Evolutionary conservation across 2,797 vertebrate genomes (phyloP).

Genomic region (Cebuella pygmaea): DNA sequence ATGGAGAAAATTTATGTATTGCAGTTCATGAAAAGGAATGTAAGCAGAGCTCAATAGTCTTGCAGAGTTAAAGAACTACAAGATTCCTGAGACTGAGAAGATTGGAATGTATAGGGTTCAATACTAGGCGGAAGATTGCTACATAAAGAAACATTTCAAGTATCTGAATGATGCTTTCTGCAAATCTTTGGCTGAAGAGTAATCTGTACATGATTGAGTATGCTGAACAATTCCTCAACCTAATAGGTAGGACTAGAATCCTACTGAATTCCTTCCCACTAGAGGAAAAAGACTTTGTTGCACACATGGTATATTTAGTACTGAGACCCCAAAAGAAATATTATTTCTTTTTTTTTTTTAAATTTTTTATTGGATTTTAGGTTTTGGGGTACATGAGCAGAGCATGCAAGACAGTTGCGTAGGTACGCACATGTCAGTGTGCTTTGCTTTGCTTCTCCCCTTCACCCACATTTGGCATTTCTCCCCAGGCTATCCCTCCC

Average conservation of each 20-base stretch:
- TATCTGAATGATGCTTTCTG: background rate
- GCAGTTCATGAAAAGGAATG: background rate
- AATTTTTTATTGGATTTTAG: too few relatives aligned
- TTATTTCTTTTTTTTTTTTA: too few relatives aligned
- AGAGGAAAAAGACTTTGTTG: background rate
- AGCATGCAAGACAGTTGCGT: too few relatives aligned
- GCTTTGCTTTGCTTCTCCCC: too few relatives aligned
- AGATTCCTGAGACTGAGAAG: background rate
- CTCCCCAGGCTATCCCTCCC: too few relatives aligned
- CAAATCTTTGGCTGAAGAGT: background rate
- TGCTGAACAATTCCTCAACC: background rate
- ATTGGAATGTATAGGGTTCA: background rate
- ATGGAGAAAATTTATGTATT: background rate
- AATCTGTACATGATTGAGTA: background rate
- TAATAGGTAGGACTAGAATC: background rate
- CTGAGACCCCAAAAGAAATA: background rate
- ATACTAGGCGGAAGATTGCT: background rate
- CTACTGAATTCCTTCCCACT: background rate
- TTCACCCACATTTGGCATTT: too few relatives aligned
- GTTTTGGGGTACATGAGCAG: too few relatives aligned
- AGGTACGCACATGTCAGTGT: too few relatives aligned
- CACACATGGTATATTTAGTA: background rate
- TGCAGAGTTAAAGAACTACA: background rate
- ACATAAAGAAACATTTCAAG: background rate
- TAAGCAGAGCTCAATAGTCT: background rate